Evolutionary conservation across 2,113 vertebrate genomes (phyloP).

Genomic region (Mobula birostris): DNA sequence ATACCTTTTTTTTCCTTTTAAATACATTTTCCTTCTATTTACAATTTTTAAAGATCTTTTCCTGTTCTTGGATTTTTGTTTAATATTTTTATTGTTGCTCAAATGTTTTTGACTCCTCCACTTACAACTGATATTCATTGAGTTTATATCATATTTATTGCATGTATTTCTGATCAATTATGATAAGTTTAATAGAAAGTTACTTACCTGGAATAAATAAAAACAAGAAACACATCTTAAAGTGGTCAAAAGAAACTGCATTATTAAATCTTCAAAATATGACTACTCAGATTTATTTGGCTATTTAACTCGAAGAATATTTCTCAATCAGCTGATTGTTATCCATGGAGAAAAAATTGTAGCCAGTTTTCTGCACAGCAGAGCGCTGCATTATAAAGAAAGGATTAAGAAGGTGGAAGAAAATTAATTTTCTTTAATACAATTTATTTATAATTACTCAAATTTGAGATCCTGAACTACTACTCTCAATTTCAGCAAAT

Average conservation of each 20-base stretch:
- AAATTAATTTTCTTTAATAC: neutral
- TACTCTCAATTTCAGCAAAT: neutral
- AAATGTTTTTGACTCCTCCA: too few relatives aligned
- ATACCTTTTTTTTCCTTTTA: neutral
- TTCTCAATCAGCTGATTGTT: slow-evolving; percentile 4
- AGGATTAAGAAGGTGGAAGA: neutral
- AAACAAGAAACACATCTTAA: neutral
- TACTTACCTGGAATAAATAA: neutral
- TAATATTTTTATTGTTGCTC: neutral
- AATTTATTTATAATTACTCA: neutral
- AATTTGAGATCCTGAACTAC: neutral
- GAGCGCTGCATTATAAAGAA: neutral
- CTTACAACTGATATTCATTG: too few relatives aligned
- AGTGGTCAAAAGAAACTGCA: too few relatives aligned
- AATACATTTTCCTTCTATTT: neutral
- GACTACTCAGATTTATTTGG: neutral
- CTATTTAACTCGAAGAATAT: neutral
- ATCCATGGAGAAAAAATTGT: neutral
- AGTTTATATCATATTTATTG: too few relatives aligned
- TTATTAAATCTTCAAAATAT: too few relatives aligned
- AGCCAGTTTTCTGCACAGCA: neutral
- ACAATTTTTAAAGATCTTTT: neutral
- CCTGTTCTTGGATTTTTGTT: neutral
- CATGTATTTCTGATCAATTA: too few relatives aligned
- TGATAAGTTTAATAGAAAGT: too few relatives aligned